Evolutionary conservation across 2,888 invertebrate species (phyloP).

Genomic region (Embidobia sp.): DNA sequence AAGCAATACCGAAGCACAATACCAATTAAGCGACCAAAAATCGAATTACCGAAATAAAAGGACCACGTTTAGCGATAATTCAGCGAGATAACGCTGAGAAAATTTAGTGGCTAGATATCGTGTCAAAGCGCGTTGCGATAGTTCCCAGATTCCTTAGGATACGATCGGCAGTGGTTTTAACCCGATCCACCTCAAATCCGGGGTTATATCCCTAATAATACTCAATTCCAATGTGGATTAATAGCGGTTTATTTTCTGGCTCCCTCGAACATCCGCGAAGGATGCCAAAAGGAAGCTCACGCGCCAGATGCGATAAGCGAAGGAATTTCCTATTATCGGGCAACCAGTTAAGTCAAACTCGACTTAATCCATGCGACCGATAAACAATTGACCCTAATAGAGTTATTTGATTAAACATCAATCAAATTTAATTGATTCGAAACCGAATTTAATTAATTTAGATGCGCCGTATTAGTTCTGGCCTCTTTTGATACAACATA

Average conservation of each 20-base stretch:
- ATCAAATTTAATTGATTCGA: conserved; percentile 22
- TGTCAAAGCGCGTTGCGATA: conserved; percentile 66
- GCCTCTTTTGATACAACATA: no score
- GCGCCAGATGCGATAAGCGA: conserved; percentile 51
- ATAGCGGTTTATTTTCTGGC: conserved; percentile 79
- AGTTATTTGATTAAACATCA: conserved; percentile 29
- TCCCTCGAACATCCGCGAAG: conserved; percentile 63
- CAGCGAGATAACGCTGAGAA: conserved; percentile 13
- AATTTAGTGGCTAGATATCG: conserved; percentile 39
- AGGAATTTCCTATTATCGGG: conserved; percentile 73
- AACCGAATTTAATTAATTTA: background rate
- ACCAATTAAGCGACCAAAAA: conserved; percentile 41
- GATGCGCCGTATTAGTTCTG: no score
- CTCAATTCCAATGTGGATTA: conserved; percentile 82
- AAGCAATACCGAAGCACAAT: conserved; percentile 24
- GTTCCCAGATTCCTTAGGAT: conserved; percentile 78
- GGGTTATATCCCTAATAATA: conserved; percentile 80
- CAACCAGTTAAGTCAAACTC: conserved; percentile 71
- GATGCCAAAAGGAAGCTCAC: conserved; percentile 65
- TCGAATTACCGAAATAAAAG: conserved; percentile 37
- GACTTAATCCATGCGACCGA: conserved; percentile 66
- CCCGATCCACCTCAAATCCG: conserved; percentile 79
- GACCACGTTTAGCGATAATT: conserved; percentile 20
- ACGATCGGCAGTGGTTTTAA: conserved; percentile 78
- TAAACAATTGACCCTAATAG: conserved; percentile 51